These are phyloP conservation scores for Andrena praecox DNA, from an alignment of 2,888 invertebrate species.

Conservation along the genomic window DNA sequence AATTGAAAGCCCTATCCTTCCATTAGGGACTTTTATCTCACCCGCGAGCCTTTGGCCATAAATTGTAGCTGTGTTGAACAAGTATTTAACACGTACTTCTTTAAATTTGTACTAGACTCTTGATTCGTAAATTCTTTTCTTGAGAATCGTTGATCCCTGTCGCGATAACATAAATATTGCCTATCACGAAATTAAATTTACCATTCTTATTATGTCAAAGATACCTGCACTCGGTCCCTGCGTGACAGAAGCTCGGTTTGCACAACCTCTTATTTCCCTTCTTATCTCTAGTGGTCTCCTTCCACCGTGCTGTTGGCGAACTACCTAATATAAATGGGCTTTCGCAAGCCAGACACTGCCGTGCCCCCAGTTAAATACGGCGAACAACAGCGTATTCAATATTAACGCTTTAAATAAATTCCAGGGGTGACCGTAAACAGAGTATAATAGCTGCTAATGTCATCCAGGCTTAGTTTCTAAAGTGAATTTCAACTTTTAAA, in stretches of 20 bases:
- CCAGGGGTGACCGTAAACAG: too few species aligned
- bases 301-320: slow-evolving; percentile 6
- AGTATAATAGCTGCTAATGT: too few species aligned
- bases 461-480: too few species aligned
- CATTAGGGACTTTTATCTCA: too few species aligned
- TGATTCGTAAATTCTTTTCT: background rate
- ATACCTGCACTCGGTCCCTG: slow-evolving; percentile 11
- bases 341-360: slow-evolving; percentile 35
- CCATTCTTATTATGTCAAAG: slow-evolving; percentile 20
- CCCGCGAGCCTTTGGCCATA: too few species aligned
- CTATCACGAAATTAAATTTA: slow-evolving; percentile 15
- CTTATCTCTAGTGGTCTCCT: slow-evolving; percentile 32
- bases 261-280: slow-evolving; percentile 44
- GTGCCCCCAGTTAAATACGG: slow-evolving; percentile 29
- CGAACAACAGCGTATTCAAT: slow-evolving; percentile 36
- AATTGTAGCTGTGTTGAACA: too few species aligned
- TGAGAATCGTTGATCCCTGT: background rate
- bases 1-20: too few species aligned
- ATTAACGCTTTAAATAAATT: slow-evolving; percentile 18
- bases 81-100: background rate
- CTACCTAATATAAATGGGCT: slow-evolving; percentile 42
- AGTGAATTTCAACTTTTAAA: too few species aligned
- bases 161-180: slow-evolving; percentile 6
- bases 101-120: background rate
- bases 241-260: slow-evolving; percentile 35